These are phyloP conservation scores for Lasioglossum malachurum DNA, from an alignment of 2,888 invertebrate genomes.

Conservation along the genomic window DNA sequence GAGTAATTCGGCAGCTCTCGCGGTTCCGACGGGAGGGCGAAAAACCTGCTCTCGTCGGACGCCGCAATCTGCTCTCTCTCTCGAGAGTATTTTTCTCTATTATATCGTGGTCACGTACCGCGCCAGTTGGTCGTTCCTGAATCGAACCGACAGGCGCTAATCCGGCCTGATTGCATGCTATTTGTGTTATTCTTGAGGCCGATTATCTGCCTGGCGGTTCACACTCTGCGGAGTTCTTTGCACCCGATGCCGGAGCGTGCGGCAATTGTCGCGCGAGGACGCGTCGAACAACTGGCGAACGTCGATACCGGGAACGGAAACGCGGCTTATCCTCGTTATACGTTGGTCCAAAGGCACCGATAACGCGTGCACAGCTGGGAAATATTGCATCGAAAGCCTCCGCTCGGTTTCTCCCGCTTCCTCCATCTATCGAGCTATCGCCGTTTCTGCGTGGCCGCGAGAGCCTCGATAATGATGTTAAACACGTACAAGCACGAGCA, in stretches of 20 bases:
- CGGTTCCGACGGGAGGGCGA: background rate
- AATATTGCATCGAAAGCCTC: background rate
- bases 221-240: background rate
- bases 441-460: background rate
- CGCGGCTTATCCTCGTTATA: background rate
- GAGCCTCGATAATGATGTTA: conserved; percentile 42
- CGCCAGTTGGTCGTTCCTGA: background rate
- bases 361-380: background rate
- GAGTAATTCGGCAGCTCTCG: conserved; percentile 46
- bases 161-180: background rate
- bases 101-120: background rate
- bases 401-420: conserved; percentile 1
- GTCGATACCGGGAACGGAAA: background rate
- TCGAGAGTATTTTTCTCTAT: background rate
- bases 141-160: background rate
- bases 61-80: background rate
- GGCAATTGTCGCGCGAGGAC: conserved; percentile 6
- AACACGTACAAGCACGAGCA: conserved; percentile 37
- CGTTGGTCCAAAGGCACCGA: background rate
- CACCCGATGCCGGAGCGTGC: background rate
- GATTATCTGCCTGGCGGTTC: background rate
- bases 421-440: background rate
- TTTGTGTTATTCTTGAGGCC: background rate
- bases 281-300: background rate
- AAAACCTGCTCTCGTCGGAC: background rate